Evolutionary conservation across 2,888 invertebrate species (phyloP).

Genomic region (Callinectes sapidus): DNA sequence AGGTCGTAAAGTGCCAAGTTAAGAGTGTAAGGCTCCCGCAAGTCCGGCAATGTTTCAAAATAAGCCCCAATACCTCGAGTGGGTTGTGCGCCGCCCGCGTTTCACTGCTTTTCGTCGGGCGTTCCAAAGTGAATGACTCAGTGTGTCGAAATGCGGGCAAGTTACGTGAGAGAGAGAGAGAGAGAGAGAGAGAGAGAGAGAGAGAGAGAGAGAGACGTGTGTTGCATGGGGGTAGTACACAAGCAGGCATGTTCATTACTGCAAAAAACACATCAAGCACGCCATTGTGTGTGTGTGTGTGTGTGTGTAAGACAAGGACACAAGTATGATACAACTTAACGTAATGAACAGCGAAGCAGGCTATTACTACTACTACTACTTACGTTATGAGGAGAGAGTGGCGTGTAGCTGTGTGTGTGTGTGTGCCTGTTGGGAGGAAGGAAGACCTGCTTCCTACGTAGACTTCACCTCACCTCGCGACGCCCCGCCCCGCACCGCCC

Average conservation of each 20-base stretch:
- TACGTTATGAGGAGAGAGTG: not conserved
- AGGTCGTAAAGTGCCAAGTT: not conserved
- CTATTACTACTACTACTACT: not conserved
- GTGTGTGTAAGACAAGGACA: not conserved
- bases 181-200: conserved; percentile 41
- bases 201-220: conserved; percentile 27
- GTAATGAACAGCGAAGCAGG: not conserved
- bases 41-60: conserved; percentile 8
- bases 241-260: not conserved
- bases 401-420: not conserved
- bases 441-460: not conserved
- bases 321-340: not conserved
- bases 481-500: not conserved
- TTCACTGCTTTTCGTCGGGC: conserved; percentile 7
- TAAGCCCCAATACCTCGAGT: not conserved
- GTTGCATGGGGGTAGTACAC: not conserved
- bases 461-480: not conserved
- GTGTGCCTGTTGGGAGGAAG: not conserved
- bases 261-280: not conserved
- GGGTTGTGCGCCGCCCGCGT: not conserved
- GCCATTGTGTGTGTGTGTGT: conserved; percentile 1
- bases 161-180: conserved; percentile 51
- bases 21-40: not conserved
- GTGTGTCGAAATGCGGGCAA: not conserved
- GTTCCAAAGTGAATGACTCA: conserved; percentile 16